Base-by-base conservation (phyloP, 1,140 invertebrate genomes). In the Ceratina calcarata region DNA sequence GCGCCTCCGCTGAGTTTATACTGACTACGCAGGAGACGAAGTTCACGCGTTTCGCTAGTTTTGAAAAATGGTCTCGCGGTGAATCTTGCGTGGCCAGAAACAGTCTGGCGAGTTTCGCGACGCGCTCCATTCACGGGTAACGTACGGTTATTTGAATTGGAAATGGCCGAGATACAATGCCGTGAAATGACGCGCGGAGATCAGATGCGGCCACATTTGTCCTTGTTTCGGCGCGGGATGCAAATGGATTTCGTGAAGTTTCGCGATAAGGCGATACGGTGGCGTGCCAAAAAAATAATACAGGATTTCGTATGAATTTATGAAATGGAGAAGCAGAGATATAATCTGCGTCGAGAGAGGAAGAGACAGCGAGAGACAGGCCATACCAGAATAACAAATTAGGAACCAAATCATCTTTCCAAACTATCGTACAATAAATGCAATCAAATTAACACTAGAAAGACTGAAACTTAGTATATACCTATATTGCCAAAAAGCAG, bases 61-160 rank as follows among this genome's bases (percentile, higher is more conserved):
- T 67, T 84, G 82, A 84, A 81, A 84, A 72, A 85, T 74, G 64
- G 69, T 24, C 62, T 2, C n/a, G 16, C n/a, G 13, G 6, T 32
- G 24, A 10, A 3, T 45, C 13, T 37, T 66, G 15, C 22, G 27
- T 8, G 6, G 1, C 18, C 37, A 45, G 65, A 70, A 69, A 72
- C 32, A 61, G 37, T 79, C 49, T 66, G 15, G 55, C 32, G 68
- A 37, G 68, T 70, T 16, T 16, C 13, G 20, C 27, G 68, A n/a
- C 16, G 22, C 16, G 67, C 12, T 55, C 15, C 49, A 7, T 32
- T 62, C 51, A 24, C 15, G 66, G 61, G 18, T 13, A 20, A 20
- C 24, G 51, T 32, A 32, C n/a, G 53, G 57, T 49, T 27, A 49
- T 72, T 72, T 61, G 55, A 72, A 32, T 72, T 72, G 70, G 70